phyloP scores from a whole-genome alignment of 1,140 invertebrate genomes.

The Drosophila kepulauana region DNA sequence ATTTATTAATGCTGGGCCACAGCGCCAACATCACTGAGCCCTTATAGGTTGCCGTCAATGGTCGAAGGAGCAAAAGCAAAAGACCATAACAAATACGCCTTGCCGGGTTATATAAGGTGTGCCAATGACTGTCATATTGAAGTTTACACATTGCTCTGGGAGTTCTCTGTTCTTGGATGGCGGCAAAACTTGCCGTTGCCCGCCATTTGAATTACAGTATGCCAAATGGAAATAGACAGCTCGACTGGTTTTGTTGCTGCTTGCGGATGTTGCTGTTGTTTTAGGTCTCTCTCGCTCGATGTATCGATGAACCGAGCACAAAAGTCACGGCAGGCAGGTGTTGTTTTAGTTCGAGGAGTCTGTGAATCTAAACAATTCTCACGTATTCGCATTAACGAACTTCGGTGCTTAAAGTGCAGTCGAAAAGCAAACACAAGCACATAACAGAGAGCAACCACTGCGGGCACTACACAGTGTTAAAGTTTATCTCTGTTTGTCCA shows the following conservation, averaged over 20 bases:
- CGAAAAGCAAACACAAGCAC: constrained; percentile 63
- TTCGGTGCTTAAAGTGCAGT: constrained; percentile 77
- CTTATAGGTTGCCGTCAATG: constrained; percentile 20
- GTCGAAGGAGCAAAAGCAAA: constrained; percentile 17
- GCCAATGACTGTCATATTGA: constrained; percentile 57
- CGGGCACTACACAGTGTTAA: constrained; percentile 24
- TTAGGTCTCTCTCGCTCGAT: neutral
- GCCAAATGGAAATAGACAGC: constrained; percentile 59
- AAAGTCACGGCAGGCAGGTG: constrained; percentile 7
- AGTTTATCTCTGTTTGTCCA: constrained; percentile 75
- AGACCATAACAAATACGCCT: constrained; percentile 47
- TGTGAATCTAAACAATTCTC: constrained; percentile 62
- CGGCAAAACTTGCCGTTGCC: constrained; percentile 35
- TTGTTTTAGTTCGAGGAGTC: constrained; percentile 26
- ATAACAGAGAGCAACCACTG: neutral
- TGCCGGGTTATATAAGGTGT: constrained; percentile 64
- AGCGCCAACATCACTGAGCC: constrained; percentile 13
- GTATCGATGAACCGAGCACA: constrained; percentile 20
- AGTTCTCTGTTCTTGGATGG: constrained; percentile 23
- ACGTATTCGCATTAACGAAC: constrained; percentile 82
- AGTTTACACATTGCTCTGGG: constrained; percentile 64
- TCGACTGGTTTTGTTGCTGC: neutral
- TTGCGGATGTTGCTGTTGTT: constrained; percentile 31
- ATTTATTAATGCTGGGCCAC: constrained; percentile 72
- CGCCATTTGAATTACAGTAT: constrained; percentile 53